phyloP scores from a whole-genome alignment of 2,797 vertebrate genomes.

The Anabas testudineus region DNA sequence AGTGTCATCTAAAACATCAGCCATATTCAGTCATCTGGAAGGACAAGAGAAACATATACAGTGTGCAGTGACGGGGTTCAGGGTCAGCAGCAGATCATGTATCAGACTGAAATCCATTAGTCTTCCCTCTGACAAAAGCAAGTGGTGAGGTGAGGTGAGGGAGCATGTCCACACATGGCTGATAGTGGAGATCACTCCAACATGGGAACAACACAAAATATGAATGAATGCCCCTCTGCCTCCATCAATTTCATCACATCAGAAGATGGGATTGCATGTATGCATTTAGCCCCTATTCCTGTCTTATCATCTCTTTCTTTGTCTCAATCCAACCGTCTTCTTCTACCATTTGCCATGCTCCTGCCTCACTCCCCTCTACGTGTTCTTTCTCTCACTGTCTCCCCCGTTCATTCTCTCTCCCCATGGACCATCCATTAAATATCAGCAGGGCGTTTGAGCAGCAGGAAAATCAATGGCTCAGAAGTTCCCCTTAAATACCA shows the following conservation, averaged over 20 bases:
- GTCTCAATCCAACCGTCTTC: constrained; percentile 28
- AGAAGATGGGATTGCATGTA: constrained; percentile 7
- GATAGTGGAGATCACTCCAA: constrained; percentile 1
- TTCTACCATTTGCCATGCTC: constrained; percentile 13
- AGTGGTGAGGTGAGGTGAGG: constrained; percentile 32
- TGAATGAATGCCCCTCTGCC: background rate
- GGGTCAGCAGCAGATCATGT: constrained; percentile 30
- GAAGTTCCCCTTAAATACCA: constrained; percentile 59
- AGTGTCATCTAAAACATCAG: background rate
- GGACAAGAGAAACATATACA: background rate
- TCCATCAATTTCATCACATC: constrained; percentile 9
- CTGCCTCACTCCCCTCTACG: constrained; percentile 5
- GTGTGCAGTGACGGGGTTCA: constrained; percentile 3
- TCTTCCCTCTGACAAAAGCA: constrained; percentile 40
- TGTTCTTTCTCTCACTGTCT: constrained; percentile 37
- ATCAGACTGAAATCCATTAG: constrained; percentile 27
- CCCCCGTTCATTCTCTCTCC: constrained; percentile 44
- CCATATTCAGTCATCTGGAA: constrained; percentile 1
- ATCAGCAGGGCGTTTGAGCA: constrained; percentile 63
- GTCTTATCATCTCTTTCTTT: constrained; percentile 10
- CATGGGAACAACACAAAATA: background rate
- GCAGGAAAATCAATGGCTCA: constrained; percentile 66
- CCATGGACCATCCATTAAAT: constrained; percentile 64
- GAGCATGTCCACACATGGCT: constrained; percentile 11
- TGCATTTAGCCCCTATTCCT: constrained; percentile 13